Conservation (phyloP, 2,797 vertebrate genomes). For the Neopelma chrysocephalum region DNA sequence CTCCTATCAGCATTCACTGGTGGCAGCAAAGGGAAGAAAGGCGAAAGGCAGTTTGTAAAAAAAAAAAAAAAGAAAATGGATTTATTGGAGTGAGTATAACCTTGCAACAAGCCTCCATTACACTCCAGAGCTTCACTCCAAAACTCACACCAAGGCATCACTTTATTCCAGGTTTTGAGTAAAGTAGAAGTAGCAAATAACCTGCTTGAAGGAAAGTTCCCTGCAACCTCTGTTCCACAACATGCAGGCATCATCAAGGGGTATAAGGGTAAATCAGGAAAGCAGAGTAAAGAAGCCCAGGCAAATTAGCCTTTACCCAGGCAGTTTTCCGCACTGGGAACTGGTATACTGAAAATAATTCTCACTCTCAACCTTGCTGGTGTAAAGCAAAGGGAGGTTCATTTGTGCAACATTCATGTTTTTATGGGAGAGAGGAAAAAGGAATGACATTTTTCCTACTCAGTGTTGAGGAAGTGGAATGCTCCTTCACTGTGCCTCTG, state of each 20-base stretch:
- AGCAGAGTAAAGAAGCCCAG: neutral
- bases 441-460: neutral
- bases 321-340: neutral
- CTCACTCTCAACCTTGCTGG: neutral
- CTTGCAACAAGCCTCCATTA: neutral
- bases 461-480: neutral
- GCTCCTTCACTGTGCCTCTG: neutral
- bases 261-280: neutral
- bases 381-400: neutral
- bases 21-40: neutral
- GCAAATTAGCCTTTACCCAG: neutral
- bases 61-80: neutral
- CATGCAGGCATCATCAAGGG: neutral
- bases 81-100: neutral
- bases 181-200: neutral
- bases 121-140: neutral
- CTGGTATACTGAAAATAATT: neutral
- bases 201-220: neutral
- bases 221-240: neutral
- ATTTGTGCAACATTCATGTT: neutral
- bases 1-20: neutral
- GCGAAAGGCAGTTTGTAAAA: neutral
- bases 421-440: neutral
- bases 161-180: neutral
- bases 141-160: neutral